Base-by-base conservation (phyloP, 1,140 invertebrate species). In the Drosophila carrolli region DNA sequence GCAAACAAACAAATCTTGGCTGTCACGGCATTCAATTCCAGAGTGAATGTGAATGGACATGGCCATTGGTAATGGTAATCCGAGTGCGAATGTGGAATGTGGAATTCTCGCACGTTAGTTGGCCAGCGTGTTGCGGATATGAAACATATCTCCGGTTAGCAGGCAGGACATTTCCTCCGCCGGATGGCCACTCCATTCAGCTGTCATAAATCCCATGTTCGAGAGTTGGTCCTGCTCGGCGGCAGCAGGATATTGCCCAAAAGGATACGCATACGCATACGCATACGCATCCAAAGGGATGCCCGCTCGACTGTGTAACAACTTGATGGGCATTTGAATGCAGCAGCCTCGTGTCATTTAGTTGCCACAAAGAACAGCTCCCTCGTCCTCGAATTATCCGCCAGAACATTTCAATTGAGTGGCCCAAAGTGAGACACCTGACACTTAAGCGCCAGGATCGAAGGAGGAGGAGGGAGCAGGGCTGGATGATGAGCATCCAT, bases 71-170 rank as follows among this genome's bases (percentile, higher is more conserved):
- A 11, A 44, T 59, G 61, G 8, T 57, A 58, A 27, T 58, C 29
- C 53, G 27, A 14, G 35, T 66, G 63, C 44, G 60, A 35, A 57
- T 41, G 11, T 32, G 27, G 60, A 35, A 57, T 41, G 11, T 32
- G 27, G 11, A 14, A 57, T 55, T 68, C 80, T 76, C 66, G 16
- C 79, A 78, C 68, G 74, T 57, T 56, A 43, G 73, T 61, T 59
- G 56, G 62, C 62, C 61, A 63, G 61, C 60, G 72, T 88, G 78
- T 79, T 76, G 58, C 90, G 90, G 90, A 91, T 91, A 91, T 91
- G 85, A 88, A 91, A 88, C 85, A 74, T 88, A 91, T 91, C 90
- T 91, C 90, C 90, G 90, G 90, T 90, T 81, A 81, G 78, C 85
- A 85, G 90, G 90, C 90, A 88, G 90, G 90, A 91, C 90, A 91